These are phyloP conservation scores for human DNA, from an alignment of 2,113 vertebrate species.

Conservation along the genomic window DNA sequence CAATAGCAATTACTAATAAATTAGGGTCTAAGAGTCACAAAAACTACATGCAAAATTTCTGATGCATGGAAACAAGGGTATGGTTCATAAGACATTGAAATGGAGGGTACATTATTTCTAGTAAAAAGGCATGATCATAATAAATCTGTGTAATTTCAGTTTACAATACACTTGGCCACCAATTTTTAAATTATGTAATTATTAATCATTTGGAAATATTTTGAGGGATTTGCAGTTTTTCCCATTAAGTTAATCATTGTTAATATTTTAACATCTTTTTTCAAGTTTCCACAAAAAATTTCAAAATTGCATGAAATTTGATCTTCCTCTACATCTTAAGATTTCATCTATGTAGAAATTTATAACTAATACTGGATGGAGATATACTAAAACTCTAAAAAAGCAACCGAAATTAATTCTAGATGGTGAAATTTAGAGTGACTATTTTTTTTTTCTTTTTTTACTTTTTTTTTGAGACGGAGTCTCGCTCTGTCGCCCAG, in stretches of 20 bases:
- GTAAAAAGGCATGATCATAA: background rate
- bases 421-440: background rate
- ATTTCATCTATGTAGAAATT: background rate
- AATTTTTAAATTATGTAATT: background rate
- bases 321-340: background rate
- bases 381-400: background rate
- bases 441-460: background rate
- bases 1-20: background rate
- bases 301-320: background rate
- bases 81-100: background rate
- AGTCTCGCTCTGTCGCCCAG: too few species aligned
- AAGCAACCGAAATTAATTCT: background rate
- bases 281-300: constrained; percentile 13
- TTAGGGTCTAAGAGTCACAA: background rate
- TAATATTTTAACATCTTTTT: background rate
- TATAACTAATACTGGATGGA: background rate
- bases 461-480: too few species aligned
- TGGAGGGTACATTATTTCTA: background rate
- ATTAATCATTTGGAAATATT: background rate
- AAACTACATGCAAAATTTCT: background rate
- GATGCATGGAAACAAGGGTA: background rate
- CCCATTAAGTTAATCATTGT: background rate
- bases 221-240: background rate
- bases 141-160: background rate
- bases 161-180: background rate